Percentiles rank a stretch among this genome's conserved stretches.
phyloP scores from a whole-genome alignment of 2,113 vertebrate species.

The Eupsittula cactorum region DNA sequence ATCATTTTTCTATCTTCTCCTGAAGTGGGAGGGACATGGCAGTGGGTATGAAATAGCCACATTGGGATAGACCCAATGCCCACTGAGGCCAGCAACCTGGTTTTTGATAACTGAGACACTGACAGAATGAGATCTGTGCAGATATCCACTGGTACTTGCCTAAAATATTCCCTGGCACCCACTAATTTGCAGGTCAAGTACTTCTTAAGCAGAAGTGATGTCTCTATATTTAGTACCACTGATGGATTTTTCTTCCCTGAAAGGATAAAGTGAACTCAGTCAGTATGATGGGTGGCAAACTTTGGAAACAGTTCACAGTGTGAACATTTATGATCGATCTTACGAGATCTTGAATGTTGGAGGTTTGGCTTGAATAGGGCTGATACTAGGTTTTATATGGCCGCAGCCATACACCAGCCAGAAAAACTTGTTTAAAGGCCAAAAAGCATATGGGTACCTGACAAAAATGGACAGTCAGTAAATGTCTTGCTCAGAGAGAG shows the following conservation, averaged over 20 bases:
- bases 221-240: conserved; percentile 37
- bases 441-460: background rate
- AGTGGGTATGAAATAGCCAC: background rate
- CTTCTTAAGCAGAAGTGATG: conserved; percentile 25
- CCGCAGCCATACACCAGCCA: background rate
- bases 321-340: background rate
- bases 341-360: background rate
- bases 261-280: conserved; percentile 28
- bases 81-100: background rate
- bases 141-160: background rate
- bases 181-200: conserved; percentile 41
- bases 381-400: background rate
- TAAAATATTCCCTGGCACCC: conserved; percentile 1
- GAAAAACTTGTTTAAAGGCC: background rate
- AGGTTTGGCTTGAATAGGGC: background rate
- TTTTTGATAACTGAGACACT: background rate
- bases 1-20: background rate
- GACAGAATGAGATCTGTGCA: background rate
- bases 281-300: conserved; percentile 12
- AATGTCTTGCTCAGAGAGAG: background rate
- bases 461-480: background rate
- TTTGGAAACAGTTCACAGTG: background rate
- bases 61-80: background rate
- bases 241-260: conserved; percentile 42
- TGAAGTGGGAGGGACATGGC: background rate